A percentile compares a stretch with the other conserved stretches of the same genome.
These are phyloP conservation scores for Eulacestoma nigropectus DNA, from an alignment of 2,113 vertebrate species.

Conservation along the genomic window DNA sequence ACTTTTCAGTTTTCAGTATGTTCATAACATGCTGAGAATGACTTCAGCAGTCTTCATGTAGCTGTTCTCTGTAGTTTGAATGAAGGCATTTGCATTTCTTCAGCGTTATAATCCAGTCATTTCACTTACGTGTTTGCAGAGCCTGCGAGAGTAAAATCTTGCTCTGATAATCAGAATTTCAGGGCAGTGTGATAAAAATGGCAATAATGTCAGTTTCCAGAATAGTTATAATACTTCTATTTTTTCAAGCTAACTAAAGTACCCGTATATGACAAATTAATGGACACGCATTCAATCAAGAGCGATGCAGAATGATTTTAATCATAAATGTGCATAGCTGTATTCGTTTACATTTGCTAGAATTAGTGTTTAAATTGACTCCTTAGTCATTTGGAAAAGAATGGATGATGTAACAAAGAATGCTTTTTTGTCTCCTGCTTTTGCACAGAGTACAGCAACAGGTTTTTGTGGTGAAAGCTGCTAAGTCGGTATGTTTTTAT, in stretches of 20 bases:
- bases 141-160: background rate
- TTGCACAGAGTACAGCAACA: background rate
- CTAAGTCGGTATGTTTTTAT: background rate
- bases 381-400: background rate
- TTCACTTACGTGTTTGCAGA: background rate
- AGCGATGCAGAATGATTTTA: background rate
- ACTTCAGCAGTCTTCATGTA: background rate
- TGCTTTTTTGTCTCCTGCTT: background rate
- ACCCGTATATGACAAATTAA: background rate
- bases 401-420: background rate
- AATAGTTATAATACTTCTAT: background rate
- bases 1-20: background rate
- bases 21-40: background rate
- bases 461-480: background rate
- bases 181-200: background rate
- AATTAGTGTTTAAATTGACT: background rate
- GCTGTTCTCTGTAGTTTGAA: background rate
- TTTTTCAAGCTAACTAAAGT: background rate
- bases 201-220: background rate
- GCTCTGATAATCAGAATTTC: background rate
- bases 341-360: background rate
- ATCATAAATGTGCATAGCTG: background rate
- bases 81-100: background rate
- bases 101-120: accelerated
- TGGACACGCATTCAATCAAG: background rate